Evolutionary conservation across 2,888 invertebrate species (phyloP), one percentile per base, ranked within the genome.

Genomic region (Coelopa pilipes): DNA sequence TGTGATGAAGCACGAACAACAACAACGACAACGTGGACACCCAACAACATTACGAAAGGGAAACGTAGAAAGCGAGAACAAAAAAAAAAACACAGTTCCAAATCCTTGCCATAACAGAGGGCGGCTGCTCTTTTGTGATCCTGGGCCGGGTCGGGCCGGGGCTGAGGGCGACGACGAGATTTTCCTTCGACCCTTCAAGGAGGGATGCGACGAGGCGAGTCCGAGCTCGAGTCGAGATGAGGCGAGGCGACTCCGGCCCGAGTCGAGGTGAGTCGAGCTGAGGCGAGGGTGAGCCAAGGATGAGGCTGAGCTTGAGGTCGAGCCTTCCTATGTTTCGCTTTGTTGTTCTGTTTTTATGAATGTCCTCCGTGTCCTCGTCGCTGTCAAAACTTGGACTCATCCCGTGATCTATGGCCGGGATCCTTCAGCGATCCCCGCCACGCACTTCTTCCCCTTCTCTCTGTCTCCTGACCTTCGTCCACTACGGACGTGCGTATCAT

Each of bases 1-100:
- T 74, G 71, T 21, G 67, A 73, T 74, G 72, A 72, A 47, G 72
- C 65, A 66, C 19, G 10, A 55, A 50, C 57, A 62, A 50, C 50
- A 60, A 60, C n/a, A 3, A 45, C 21, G 12, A 62, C 21, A 45
- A 15, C 53, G 10, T 13, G n/a, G 53, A 13, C 3, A 53, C 3
- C 34, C 34, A 34, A 34, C 34, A 34, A 34, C 34, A n/a, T n/a
- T n/a, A 4, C 34, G 34, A 34, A 7, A 34, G 34, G 34, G 57
- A 59, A 12, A 53, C n/a, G 24, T 55, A 19, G 9, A 10, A 55
- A 55, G 55, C 55, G 12, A 55, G 19, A 55, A 17, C 9, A 55
- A 55, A 46, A 45, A n/a, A 12, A 34, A 10, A 15, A 17, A 12
- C 15, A 3, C 47, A 65, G 19, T 65, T 46, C n/a, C 17, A n/a